Conservation (phyloP, 2,888 invertebrate genomes). For the Heterodera filipjevi region DNA sequence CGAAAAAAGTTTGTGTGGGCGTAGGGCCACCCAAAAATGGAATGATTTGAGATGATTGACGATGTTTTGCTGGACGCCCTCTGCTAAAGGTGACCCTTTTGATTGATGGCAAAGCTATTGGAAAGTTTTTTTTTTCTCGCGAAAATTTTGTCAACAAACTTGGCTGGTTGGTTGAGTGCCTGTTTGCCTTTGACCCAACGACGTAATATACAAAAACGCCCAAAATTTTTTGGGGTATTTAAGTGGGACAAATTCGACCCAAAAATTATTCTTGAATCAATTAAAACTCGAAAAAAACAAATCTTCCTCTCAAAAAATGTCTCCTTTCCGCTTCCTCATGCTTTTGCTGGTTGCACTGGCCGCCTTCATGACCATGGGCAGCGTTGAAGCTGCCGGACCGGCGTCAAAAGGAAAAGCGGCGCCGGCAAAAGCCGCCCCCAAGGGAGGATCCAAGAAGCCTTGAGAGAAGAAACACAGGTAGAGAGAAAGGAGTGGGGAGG, state of each 20-base stretch:
- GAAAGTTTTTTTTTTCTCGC: no score
- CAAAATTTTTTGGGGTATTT: not conserved
- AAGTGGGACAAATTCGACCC: not conserved
- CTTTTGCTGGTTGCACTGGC: not conserved
- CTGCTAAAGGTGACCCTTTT: no score
- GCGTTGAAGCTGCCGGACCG: not conserved
- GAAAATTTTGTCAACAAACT: no score
- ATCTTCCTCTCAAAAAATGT: not conserved
- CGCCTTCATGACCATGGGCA: not conserved
- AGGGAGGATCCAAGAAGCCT: not conserved
- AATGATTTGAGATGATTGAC: no score
- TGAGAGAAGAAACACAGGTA: not conserved
- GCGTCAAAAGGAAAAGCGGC: not conserved
- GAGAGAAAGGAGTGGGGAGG: no score
- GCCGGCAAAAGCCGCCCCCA: not conserved
- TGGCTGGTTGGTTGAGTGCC: no score
- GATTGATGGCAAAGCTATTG: no score
- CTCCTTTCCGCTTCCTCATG: conserved; percentile 1
- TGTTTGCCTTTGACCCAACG: no score
- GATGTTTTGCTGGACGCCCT: no score
- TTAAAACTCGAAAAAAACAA: not conserved
- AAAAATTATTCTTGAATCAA: not conserved
- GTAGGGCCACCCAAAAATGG: no score
- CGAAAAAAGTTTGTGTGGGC: no score
- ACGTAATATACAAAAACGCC: no score